Base-by-base conservation (phyloP, 2,888 invertebrate species). In the Netelia inedita region DNA sequence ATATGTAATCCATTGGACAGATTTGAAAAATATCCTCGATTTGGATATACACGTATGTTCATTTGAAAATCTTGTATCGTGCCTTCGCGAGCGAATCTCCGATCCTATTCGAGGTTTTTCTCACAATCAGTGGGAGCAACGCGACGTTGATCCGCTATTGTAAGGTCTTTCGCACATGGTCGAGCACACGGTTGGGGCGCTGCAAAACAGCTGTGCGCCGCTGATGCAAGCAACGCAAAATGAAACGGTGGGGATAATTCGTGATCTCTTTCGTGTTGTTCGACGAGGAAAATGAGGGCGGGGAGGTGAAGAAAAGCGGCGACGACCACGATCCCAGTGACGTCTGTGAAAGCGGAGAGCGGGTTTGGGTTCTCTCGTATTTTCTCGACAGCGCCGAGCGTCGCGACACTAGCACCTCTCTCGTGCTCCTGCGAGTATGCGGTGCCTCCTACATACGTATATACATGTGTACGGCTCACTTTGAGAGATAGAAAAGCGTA, bases 131-230 rank as follows among this genome's bases (percentile, higher is more conserved):
- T 8, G 14, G 46, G 14, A 14, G 46, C 14, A 46, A 14, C 46
- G 14, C 43, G 55, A 66, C 41, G 66, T 76, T 76, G 75, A 65
- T 53, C 65, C 53, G 66, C 69, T 10, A 68, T 78, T 46, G 28
- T n/a, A 23, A 50, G 69, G 41, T 21, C 28, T 63, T 79, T 79
- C 61, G 61, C 78, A 71, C 69, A 63, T 16, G 55, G 41, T 35
- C 50, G 63, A 61, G n/a, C 55, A 68, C 43, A 23, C 43, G 57
- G 16, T 28, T 19, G 14, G 35, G 41, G 61, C 50, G 46, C 35
- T 23, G 23, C 35, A n/a, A n/a, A n/a, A 63, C 79, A 79, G 79
- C 79, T 79, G 79, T 79, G 69, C n/a, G 35, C 14, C 46, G 41
- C 53, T 71, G 3, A 23, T 35, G 68, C 46, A 41, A 59, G 69